These are phyloP conservation scores for Dendropsophus ebraccatus DNA, from an alignment of 2,113 vertebrate genomes.

Conservation along the genomic window DNA sequence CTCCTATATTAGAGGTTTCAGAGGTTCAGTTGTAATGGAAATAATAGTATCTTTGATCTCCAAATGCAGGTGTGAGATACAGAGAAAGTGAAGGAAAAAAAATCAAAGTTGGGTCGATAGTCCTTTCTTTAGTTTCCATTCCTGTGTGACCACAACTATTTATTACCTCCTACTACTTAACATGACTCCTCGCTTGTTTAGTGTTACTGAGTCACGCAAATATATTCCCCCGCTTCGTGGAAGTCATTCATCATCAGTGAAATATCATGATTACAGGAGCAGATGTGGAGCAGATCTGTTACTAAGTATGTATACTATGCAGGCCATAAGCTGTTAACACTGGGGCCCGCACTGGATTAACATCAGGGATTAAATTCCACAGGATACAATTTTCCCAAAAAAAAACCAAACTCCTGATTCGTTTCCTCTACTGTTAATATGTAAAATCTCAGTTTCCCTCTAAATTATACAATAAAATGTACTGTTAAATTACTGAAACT, in stretches of 20 bases:
- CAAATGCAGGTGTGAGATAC: slow-evolving; percentile 42
- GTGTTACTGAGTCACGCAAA: slow-evolving; percentile 57
- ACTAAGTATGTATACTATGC: slow-evolving; percentile 1
- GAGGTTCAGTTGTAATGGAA: slow-evolving; percentile 22
- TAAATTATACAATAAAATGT: not conserved
- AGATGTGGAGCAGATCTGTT: slow-evolving; percentile 53
- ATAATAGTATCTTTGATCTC: slow-evolving; percentile 38
- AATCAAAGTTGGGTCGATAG: not conserved
- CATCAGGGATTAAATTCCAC: not conserved
- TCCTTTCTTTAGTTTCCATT: slow-evolving; percentile 38
- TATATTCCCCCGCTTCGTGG: slow-evolving; percentile 52
- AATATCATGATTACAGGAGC: slow-evolving; percentile 51
- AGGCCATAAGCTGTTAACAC: slow-evolving; percentile 20
- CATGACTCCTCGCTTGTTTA: slow-evolving; percentile 49
- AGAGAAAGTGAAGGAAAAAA: slow-evolving; percentile 11
- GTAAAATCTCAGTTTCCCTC: not conserved
- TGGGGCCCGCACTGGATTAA: not conserved
- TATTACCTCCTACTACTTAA: slow-evolving; percentile 55
- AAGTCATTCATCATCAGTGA: slow-evolving; percentile 45
- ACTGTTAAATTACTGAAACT: not conserved
- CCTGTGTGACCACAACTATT: slow-evolving; percentile 54
- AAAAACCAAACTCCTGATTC: not conserved
- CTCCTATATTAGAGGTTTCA: slow-evolving; percentile 1
- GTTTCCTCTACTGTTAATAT: not conserved
- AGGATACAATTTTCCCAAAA: not conserved